These are phyloP conservation scores for Vanacampus margaritifer DNA, from an alignment of 2,113 vertebrate species.

Conservation along the genomic window DNA sequence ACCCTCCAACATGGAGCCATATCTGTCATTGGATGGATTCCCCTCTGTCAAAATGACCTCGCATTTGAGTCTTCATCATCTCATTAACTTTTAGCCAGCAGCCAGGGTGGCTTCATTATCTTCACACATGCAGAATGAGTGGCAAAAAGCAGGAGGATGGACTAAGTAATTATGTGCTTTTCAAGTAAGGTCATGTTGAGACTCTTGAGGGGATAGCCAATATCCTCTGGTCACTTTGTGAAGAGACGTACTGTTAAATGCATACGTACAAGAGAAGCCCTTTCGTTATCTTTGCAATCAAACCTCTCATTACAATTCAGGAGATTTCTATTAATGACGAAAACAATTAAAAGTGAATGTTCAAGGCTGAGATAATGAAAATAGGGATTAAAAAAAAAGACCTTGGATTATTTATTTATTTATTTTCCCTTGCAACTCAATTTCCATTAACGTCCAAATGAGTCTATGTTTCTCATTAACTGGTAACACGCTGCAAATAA, in stretches of 20 bases:
- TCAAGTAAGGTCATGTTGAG: conserved; percentile 44
- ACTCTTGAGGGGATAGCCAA: conserved; percentile 37
- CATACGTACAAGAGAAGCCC: not conserved
- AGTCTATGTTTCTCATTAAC: conserved; percentile 54
- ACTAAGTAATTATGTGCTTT: conserved; percentile 64
- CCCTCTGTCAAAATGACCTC: conserved; percentile 40
- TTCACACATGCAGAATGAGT: conserved; percentile 50
- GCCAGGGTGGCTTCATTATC: conserved; percentile 47
- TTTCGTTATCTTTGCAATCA: conserved; percentile 66
- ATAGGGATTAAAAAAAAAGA: conserved; percentile 27
- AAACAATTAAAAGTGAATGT: conserved; percentile 56
- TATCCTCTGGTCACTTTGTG: conserved; percentile 47
- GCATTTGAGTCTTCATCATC: conserved; percentile 64
- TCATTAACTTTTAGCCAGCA: conserved; percentile 62
- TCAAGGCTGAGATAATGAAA: conserved; percentile 49
- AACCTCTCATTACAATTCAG: conserved; percentile 54
- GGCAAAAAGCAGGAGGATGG: conserved; percentile 33
- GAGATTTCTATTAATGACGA: conserved; percentile 44
- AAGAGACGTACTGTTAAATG: conserved; percentile 7
- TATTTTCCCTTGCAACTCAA: conserved; percentile 42
- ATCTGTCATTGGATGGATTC: conserved; percentile 25
- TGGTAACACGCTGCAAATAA: conserved; percentile 29
- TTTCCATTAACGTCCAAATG: conserved; percentile 65
- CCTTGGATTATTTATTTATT: conserved; percentile 16
- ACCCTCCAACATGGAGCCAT: conserved; percentile 17